Conservation (phyloP, 1,140 invertebrate species). For the Hyphantria cunea region DNA sequence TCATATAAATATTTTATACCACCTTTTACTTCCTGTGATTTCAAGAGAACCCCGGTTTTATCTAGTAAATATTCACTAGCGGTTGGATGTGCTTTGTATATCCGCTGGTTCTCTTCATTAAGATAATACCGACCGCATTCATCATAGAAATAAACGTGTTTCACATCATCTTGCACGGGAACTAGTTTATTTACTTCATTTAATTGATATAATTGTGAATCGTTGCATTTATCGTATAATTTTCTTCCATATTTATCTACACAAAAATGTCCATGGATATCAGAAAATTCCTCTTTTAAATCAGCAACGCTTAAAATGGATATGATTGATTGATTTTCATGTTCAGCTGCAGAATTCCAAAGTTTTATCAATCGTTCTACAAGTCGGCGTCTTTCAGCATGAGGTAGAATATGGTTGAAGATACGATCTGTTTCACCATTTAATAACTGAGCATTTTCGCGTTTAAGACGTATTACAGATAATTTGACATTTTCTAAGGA, state of each 20-base stretch:
- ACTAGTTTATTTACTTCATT: conserved; percentile 23
- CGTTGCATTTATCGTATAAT: conserved; percentile 11
- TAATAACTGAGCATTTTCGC: not conserved
- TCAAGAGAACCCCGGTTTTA: conserved; percentile 4
- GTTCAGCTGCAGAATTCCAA: conserved; percentile 19
- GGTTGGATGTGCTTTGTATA: conserved; percentile 16
- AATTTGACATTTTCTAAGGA: conserved; percentile 27
- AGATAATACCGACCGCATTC: conserved; percentile 30
- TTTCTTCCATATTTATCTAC: conserved; percentile 33
- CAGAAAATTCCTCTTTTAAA: conserved; percentile 23
- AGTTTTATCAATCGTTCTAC: conserved; percentile 25
- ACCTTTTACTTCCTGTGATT: conserved; percentile 21
- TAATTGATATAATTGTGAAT: conserved; percentile 21
- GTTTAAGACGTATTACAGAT: not conserved
- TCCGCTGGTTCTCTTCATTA: conserved; percentile 3
- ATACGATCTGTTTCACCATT: conserved; percentile 7
- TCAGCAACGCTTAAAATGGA: conserved; percentile 31
- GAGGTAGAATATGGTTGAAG: conserved; percentile 32
- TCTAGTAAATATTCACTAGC: conserved; percentile 28
- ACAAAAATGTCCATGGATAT: conserved; percentile 18
- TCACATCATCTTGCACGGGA: conserved; percentile 18
- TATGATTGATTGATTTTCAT: conserved; percentile 28
- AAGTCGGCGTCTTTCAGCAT: conserved; percentile 18
- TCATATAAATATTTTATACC: conserved; percentile 29
- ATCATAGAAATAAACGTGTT: conserved; percentile 34